Base-by-base conservation (phyloP, 2,797 vertebrate species). In the Okamejei kenojei region DNA sequence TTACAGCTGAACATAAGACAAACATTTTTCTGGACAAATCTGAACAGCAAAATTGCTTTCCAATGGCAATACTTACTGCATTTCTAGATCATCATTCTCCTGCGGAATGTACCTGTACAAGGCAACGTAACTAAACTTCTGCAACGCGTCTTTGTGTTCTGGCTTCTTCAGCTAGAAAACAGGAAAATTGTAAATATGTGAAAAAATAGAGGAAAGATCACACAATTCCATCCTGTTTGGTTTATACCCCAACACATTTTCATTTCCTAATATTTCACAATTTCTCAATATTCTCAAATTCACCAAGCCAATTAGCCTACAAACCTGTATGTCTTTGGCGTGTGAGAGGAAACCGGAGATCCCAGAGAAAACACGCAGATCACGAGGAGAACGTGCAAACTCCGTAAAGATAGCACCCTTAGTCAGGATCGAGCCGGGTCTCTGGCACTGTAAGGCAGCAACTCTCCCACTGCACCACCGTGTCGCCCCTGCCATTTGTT, bases 91-190 rank as follows among this genome's bases (percentile, higher is more conserved):
- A 94, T 98, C 97, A 93, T 96, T 97, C 94, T 99, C 98, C 95
- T 99, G 98, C 93, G 98, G 96, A 93, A 95, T 96, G 96, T 98
- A 99, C 96, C 96, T 97, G 96, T 97, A 98, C 97, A 99, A 98
- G 97, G 99, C 98, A 96, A 99, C 98, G 10, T 97, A 99, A 94
- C 97, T 98, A 96, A 97, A 98, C 95, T 97, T 96, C 95, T 97
- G 97, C 93, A 98, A 95, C 93, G 96, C 93, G 93, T 97, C 98
- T 96, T 97, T 97, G 95, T 96, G 95, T 93, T 97, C 95, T 94
- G 96, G 95, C 94, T 93, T 95, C 93, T 94, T 95, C 95, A 96
- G 97, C 98, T 99, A 95, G 93, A 96, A 94, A 80, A 94, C 93
- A 96, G 94, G 81, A 94, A 82, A 94, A 94, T 93, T 17, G 11